Evolutionary conservation across 1,140 invertebrate species (phyloP).

Genomic region (Metaphire vulgaris): DNA sequence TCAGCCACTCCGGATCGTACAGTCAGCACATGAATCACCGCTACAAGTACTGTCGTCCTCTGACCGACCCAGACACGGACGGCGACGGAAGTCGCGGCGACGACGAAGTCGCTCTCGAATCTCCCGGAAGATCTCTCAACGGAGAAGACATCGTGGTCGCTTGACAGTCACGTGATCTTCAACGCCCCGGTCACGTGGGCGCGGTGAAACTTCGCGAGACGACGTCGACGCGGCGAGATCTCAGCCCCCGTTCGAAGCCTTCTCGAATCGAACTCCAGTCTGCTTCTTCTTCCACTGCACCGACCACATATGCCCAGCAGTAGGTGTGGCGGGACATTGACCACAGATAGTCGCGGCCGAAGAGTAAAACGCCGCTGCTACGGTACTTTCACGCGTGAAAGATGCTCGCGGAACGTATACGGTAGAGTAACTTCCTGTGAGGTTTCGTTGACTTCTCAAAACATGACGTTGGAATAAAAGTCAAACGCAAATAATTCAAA

Average conservation of each 20-base stretch:
- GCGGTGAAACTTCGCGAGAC: background rate
- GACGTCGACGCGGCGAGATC: background rate
- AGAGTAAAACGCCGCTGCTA: background rate
- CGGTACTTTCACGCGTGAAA: too few relatives aligned
- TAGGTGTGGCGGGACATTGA: background rate
- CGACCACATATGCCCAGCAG: too few relatives aligned
- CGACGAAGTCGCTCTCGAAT: background rate
- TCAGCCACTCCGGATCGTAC: constrained; percentile 98
- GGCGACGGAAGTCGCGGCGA: background rate
- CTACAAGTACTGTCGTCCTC: constrained; percentile 56
- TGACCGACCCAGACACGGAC: background rate
- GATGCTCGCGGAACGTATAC: background rate
- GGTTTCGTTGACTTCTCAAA: background rate
- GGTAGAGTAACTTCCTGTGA: too few relatives aligned
- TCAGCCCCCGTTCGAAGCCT: background rate
- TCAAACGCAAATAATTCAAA: background rate
- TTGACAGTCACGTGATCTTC: background rate
- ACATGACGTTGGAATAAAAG: background rate
- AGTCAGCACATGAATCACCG: constrained; percentile 99
- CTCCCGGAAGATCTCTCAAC: background rate
- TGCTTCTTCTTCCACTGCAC: too few relatives aligned
- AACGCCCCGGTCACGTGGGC: background rate
- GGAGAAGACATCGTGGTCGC: background rate
- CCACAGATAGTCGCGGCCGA: background rate
- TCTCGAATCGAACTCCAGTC: too few relatives aligned